These are phyloP conservation scores for Poeciliopsis turrubarensis DNA, from an alignment of 2,113 vertebrate species.

Conservation along the genomic window DNA sequence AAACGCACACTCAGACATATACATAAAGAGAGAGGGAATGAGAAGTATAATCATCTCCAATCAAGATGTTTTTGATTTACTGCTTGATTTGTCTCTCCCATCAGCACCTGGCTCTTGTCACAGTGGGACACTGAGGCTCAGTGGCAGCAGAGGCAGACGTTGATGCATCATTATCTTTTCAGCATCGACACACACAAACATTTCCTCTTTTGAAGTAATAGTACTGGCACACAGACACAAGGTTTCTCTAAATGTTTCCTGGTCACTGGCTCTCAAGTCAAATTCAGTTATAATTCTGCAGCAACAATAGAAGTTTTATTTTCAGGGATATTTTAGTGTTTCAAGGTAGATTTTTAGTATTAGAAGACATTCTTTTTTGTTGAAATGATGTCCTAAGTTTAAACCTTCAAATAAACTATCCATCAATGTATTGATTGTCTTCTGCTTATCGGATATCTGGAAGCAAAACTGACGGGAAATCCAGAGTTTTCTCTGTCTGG, in stretches of 20 bases:
- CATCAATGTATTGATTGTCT: too few species aligned
- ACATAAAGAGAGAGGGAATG: constrained; percentile 53
- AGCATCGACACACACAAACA: constrained; percentile 14
- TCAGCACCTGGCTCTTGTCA: constrained; percentile 75
- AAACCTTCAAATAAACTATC: too few species aligned
- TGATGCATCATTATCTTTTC: constrained; percentile 69
- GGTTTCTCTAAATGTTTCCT: constrained; percentile 1
- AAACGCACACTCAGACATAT: constrained; percentile 41
- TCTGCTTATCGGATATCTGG: too few species aligned
- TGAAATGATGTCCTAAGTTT: too few species aligned
- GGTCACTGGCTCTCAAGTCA: constrained; percentile 37
- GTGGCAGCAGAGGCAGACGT: constrained; percentile 55
- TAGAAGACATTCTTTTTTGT: not conserved
- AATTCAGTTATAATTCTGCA: constrained; percentile 28
- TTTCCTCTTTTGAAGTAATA: constrained; percentile 35
- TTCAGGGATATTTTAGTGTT: not conserved
- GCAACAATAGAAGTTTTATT: not conserved
- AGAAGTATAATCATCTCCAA: constrained; percentile 73
- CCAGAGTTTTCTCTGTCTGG: too few species aligned
- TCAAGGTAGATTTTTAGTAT: not conserved
- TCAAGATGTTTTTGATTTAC: constrained; percentile 76
- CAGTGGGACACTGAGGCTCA: constrained; percentile 61
- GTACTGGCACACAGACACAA: constrained; percentile 12
- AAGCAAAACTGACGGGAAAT: too few species aligned
- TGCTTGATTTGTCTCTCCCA: constrained; percentile 55